Evolutionary conservation across 2,888 invertebrate species (phyloP).

Genomic region (Therioaphis trifolii): DNA sequence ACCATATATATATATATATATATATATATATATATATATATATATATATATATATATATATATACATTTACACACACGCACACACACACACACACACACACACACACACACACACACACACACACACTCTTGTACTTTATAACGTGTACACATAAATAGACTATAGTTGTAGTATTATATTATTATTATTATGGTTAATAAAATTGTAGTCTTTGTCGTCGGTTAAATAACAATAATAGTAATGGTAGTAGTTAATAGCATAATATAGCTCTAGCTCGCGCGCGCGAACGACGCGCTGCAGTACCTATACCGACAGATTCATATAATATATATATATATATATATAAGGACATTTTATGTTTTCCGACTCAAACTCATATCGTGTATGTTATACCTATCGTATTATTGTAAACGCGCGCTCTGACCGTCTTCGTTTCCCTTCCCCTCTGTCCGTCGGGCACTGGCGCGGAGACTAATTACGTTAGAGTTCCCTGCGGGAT

Average conservation of each 20-base stretch:
- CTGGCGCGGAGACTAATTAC: too few species aligned
- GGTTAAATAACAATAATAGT: neutral
- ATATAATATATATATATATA: too few species aligned
- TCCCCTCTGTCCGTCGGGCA: too few species aligned
- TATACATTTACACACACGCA: neutral
- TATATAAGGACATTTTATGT: too few species aligned
- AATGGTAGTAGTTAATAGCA: neutral
- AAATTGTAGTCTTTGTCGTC: constrained; percentile 2
- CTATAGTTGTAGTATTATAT: neutral
- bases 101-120: neutral
- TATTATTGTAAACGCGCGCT: too few species aligned
- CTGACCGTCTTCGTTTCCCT: too few species aligned
- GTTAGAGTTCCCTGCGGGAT: too few species aligned
- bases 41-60: neutral
- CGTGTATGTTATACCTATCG: too few species aligned
- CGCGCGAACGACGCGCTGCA: neutral
- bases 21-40: neutral
- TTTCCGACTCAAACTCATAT: too few species aligned
- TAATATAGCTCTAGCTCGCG: neutral
- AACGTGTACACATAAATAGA: neutral
- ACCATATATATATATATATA: neutral
- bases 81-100: neutral
- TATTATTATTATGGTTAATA: neutral
- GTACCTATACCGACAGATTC: too few species aligned
- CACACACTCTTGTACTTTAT: neutral